phyloP scores from a whole-genome alignment of 2,797 vertebrate genomes.

The Bufotes viridis region DNA sequence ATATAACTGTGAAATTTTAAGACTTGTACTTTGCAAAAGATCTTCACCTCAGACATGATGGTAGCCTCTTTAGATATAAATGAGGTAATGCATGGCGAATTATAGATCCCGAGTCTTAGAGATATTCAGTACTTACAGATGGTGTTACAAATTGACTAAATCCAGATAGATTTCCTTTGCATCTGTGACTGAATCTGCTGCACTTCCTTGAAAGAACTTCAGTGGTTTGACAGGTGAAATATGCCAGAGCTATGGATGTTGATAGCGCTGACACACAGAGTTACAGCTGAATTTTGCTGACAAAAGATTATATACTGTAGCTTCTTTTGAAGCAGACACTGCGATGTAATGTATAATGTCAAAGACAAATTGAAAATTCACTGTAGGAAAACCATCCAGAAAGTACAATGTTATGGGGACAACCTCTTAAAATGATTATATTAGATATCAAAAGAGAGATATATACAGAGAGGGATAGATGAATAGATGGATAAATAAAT shows the following conservation, averaged over 20 bases:
- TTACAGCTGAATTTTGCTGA: constrained; percentile 20
- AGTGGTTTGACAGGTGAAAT: constrained; percentile 20
- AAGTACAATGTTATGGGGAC: background rate
- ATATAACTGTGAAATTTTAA: background rate
- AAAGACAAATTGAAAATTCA: constrained; percentile 26
- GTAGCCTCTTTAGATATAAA: background rate
- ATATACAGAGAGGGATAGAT: background rate
- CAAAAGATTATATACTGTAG: constrained; percentile 14
- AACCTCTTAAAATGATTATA: background rate
- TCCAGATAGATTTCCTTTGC: constrained; percentile 11
- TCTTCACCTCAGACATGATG: background rate
- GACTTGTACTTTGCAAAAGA: background rate
- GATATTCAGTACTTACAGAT: background rate
- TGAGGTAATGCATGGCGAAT: background rate
- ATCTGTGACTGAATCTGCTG: constrained; percentile 1
- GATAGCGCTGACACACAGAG: constrained; percentile 30
- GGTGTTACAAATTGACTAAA: constrained; percentile 10
- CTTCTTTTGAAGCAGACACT: constrained; percentile 22
- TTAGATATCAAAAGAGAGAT: background rate
- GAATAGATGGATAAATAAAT: background rate
- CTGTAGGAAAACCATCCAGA: background rate
- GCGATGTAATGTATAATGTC: constrained; percentile 29
- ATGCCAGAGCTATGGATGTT: background rate
- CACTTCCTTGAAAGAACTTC: constrained; percentile 5
- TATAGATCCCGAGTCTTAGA: constrained; percentile 15